Evolutionary conservation across 2,888 invertebrate genomes (phyloP), one percentile per base, ranked within the genome.

Genomic region (Drosophila flavopinicola): DNA sequence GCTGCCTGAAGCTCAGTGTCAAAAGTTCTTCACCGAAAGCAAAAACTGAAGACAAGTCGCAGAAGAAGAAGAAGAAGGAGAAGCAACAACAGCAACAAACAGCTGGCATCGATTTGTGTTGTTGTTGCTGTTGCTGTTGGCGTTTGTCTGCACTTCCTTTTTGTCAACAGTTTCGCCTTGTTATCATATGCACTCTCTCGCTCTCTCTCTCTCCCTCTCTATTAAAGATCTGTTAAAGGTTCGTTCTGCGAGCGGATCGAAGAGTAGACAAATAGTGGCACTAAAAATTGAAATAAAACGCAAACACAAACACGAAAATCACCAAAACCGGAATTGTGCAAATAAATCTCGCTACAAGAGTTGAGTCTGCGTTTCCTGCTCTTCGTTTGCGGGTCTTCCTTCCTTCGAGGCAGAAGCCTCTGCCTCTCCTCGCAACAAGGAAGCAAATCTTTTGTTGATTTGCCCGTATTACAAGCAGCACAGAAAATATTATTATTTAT

Each of bases 271-370:
- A 77, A 77, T 68, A 75, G 73, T 72, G 70, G 60, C 68, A 78
- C 65, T 78, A 67, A 73, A 80, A 77, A 75, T 67, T 68, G 66
- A 85, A 75, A 70, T 66, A 71, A 73, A 78, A 68, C 69, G 7
- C 57, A 69, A 76, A 67, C 63, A 29, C 11, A 29, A 30, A 24
- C 20, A 39, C n/a, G 65, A 69, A 74, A 57, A 64, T 52, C 67
- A 67, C 71, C 38, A 75, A 84, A 83, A 85, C 83, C 83, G 85
- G 84, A 84, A 84, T 83, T 79, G 82, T 83, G 85, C 85, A 84
- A 84, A 84, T 84, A 84, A 84, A 85, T 85, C 85, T 79, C 75
- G 69, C 77, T 78, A 83, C 67, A 68, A 72, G 69, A 47, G 63
- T 54, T 41, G 58, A 65, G 33, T 68, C 64, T 60, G 25, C 35